Percentiles rank a stretch among this genome's conserved stretches.
Evolutionary conservation across 2,113 vertebrate genomes (phyloP).

Genomic region (Laterallus jamaicensis): DNA sequence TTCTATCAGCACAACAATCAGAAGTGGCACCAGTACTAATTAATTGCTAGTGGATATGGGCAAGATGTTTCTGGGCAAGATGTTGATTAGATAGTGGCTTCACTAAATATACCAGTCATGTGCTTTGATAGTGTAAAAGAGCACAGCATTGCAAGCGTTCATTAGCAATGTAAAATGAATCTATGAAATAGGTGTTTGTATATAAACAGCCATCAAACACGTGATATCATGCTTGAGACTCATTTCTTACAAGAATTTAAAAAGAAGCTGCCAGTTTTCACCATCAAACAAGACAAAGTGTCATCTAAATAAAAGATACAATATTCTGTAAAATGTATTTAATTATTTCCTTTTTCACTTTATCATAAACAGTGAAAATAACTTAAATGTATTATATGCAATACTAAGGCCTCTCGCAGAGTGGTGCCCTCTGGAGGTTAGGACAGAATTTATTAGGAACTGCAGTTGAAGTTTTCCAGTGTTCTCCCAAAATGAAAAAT

Average conservation of each 20-base stretch:
- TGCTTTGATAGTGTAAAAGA: neutral
- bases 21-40: neutral
- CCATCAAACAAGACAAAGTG: neutral
- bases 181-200: neutral
- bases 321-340: neutral
- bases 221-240: neutral
- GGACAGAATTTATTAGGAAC: neutral
- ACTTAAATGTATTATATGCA: neutral
- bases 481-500: constrained; percentile 9
- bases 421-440: neutral
- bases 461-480: neutral
- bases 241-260: neutral
- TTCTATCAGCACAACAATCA: neutral
- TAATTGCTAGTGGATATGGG: neutral
- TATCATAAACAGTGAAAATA: neutral
- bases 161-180: neutral
- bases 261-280: neutral
- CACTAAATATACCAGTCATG: neutral
- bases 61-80: neutral
- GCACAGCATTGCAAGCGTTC: neutral
- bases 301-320: neutral
- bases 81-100: neutral
- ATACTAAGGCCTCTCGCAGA: neutral
- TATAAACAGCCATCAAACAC: neutral
- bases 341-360: neutral